Percentiles rank a stretch among this genome's conserved stretches.
Conservation (phyloP, 2,113 vertebrate species). For the Mola mola region DNA sequence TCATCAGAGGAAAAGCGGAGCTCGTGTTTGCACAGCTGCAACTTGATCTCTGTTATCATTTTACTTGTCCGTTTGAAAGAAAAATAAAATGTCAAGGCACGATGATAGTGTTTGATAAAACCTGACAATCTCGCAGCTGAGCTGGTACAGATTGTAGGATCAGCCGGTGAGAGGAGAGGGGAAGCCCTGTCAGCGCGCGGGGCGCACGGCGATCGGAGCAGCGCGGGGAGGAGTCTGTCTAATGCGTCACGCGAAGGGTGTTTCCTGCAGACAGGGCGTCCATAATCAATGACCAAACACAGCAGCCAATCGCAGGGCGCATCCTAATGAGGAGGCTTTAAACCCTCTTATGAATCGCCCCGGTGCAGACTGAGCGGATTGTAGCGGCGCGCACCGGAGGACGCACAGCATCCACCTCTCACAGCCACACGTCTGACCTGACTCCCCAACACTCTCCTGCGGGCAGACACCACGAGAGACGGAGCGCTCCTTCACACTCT, state of each 20-base stretch:
- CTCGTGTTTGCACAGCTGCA: conserved; percentile 9
- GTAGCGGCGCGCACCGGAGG: conserved; percentile 24
- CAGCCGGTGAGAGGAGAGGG: no score
- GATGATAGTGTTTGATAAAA: no score
- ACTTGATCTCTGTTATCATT: not conserved
- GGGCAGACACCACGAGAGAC: conserved; percentile 3
- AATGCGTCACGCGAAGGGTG: conserved; percentile 50
- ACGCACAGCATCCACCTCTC: not conserved
- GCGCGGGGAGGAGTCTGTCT: conserved; percentile 9
- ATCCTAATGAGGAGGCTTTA: conserved; percentile 72
- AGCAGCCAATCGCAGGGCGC: conserved; percentile 71
- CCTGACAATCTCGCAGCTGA: no score
- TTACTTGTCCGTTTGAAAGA: no score
- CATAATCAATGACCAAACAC: conserved; percentile 64
- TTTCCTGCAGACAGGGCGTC: conserved; percentile 32
- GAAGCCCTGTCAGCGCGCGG: conserved; percentile 9
- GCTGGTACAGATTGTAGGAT: no score
- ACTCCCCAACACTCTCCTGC: not conserved
- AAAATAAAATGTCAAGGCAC: no score
- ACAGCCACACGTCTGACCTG: not conserved
- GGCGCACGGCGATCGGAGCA: not conserved
- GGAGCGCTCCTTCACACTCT: conserved; percentile 1
- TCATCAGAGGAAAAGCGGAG: not conserved
- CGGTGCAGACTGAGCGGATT: conserved; percentile 50
- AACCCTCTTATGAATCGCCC: conserved; percentile 59